These are phyloP conservation scores for Scrobipalpa costella DNA, from an alignment of 2,888 invertebrate species.

Conservation along the genomic window DNA sequence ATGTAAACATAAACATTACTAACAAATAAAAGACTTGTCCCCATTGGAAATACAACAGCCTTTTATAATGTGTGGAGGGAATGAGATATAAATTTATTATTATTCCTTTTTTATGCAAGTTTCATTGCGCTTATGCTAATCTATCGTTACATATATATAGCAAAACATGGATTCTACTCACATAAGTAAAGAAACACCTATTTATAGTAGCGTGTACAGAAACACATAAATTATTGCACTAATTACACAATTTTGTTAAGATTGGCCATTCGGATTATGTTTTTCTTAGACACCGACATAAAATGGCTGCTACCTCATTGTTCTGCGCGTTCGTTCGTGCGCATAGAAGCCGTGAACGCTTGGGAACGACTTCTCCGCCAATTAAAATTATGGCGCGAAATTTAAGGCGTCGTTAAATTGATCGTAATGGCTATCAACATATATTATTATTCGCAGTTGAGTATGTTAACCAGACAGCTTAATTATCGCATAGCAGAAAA, in stretches of 20 bases:
- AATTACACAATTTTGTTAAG: constrained; percentile 81
- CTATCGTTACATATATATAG: constrained; percentile 58
- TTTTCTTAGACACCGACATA: constrained; percentile 82
- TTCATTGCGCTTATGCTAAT: constrained; percentile 67
- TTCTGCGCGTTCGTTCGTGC: constrained; percentile 82
- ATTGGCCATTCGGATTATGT: constrained; percentile 82
- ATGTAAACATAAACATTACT: constrained; percentile 59
- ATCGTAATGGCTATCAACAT: constrained; percentile 50
- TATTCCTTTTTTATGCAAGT: constrained; percentile 62
- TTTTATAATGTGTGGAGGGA: constrained; percentile 56
- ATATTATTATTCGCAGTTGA: constrained; percentile 32
- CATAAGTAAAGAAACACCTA: constrained; percentile 75
- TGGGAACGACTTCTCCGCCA: constrained; percentile 81
- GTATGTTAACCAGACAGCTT: constrained; percentile 40
- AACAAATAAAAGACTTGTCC: constrained; percentile 49
- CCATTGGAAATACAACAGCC: constrained; percentile 57
- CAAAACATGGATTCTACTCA: constrained; percentile 75
- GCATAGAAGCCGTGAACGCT: constrained; percentile 82
- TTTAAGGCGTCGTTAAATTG: constrained; percentile 73
- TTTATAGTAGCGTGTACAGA: constrained; percentile 72
- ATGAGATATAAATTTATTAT: constrained; percentile 62
- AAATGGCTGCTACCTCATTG: constrained; percentile 82
- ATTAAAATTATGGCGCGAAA: constrained; percentile 82
- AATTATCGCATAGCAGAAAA: constrained; percentile 59
- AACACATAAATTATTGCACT: constrained; percentile 81